These are phyloP conservation scores for Calcarius lapponicus DNA, from an alignment of 2,797 vertebrate genomes.

Conservation along the genomic window DNA sequence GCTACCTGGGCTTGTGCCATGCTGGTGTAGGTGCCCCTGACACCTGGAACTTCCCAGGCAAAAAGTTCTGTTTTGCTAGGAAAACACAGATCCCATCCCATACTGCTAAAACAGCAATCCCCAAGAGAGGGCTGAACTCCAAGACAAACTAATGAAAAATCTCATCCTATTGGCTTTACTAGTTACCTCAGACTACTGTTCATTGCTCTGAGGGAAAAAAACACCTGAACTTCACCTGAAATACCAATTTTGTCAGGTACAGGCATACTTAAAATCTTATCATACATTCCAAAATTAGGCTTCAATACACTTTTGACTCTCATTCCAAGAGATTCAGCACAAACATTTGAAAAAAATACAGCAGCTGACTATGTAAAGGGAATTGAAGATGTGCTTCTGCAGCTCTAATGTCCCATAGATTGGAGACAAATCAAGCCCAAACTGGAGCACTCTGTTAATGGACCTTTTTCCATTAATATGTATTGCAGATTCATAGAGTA, in stretches of 20 bases:
- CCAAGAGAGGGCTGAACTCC: neutral
- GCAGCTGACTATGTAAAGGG: neutral
- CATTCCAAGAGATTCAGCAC: neutral
- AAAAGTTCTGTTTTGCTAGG: neutral
- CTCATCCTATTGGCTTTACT: neutral
- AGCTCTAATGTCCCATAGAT: neutral
- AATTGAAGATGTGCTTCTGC: neutral
- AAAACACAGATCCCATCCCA: neutral
- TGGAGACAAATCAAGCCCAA: neutral
- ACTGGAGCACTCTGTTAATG: neutral
- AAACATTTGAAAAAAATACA: neutral
- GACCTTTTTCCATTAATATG: neutral
- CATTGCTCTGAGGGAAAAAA: neutral
- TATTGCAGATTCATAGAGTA: no score
- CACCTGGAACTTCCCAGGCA: neutral
- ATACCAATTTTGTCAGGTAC: neutral
- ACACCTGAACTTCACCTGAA: neutral
- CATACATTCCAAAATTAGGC: neutral
- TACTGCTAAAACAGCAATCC: neutral
- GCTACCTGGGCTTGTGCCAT: neutral
- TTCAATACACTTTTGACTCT: neutral
- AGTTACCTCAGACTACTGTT: neutral
- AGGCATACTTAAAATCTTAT: neutral
- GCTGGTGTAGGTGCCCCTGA: fast-evolving
- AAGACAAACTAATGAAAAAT: neutral